A percentile compares a stretch with the other conserved stretches of the same genome.
phyloP scores from a whole-genome alignment of 2,797 vertebrate species.

The Ctenochaetus hawaiiensis region DNA sequence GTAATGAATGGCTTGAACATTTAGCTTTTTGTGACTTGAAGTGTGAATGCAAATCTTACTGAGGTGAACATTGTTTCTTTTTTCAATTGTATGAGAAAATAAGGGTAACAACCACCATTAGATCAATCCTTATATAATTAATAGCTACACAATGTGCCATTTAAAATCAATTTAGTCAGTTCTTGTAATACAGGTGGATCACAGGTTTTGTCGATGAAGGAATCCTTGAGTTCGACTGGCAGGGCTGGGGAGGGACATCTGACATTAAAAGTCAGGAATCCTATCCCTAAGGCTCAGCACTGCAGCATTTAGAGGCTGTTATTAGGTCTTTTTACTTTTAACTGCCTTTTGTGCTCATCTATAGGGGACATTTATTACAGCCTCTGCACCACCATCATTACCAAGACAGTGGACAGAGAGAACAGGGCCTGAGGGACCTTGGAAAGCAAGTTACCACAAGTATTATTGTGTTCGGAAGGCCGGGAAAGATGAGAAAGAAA shows the following conservation, averaged over 20 bases:
- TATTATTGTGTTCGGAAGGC: conserved; percentile 6
- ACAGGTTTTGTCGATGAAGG: not conserved
- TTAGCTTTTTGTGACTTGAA: no score
- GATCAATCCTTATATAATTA: not conserved
- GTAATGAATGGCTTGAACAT: no score
- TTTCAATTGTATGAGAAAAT: not conserved
- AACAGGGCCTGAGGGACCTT: conserved; percentile 14
- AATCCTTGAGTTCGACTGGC: not conserved
- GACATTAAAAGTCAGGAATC: not conserved
- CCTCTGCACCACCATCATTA: conserved; percentile 7
- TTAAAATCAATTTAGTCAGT: not conserved
- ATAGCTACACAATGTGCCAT: not conserved
- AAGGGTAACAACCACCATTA: no score
- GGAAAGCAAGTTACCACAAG: not conserved
- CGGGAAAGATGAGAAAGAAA: not conserved
- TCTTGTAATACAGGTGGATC: not conserved
- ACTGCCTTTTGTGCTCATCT: conserved; percentile 25
- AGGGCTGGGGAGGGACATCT: not conserved
- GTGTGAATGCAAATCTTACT: not conserved
- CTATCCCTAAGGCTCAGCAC: not conserved
- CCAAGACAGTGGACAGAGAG: conserved; percentile 3
- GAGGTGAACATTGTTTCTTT: not conserved
- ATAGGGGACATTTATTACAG: conserved; percentile 26
- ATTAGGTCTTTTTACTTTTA: conserved; percentile 19
- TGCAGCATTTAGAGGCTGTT: conserved; percentile 17